A percentile compares a stretch with the other conserved stretches of the same genome.
Evolutionary conservation across 2,113 vertebrate genomes (phyloP).

Genomic region (Epinephelus moara): DNA sequence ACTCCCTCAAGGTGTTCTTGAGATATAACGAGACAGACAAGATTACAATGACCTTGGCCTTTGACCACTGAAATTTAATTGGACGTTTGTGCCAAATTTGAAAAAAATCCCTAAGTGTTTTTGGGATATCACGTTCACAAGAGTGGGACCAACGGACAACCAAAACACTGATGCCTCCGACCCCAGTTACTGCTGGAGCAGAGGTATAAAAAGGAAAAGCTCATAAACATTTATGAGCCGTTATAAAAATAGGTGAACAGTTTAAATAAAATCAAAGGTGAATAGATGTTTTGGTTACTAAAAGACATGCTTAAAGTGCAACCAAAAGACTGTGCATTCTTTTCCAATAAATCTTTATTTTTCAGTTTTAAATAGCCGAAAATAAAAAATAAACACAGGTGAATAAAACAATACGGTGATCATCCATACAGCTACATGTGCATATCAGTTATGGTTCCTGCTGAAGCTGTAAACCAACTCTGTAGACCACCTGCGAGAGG

Average conservation of each 20-base stretch:
- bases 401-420: constrained; percentile 77
- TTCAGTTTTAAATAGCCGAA: constrained; percentile 83
- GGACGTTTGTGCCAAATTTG: too few species aligned
- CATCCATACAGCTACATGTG: constrained; percentile 80
- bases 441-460: constrained; percentile 74
- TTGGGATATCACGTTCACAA: too few species aligned
- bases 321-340: background rate
- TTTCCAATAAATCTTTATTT: constrained; percentile 84
- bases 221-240: background rate
- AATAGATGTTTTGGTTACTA: background rate
- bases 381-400: constrained; percentile 77
- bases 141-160: too few species aligned
- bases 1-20: too few species aligned
- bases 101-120: too few species aligned
- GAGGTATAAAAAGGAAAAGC: background rate
- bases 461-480: constrained; percentile 78
- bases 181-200: too few species aligned
- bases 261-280: background rate
- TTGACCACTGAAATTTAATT: too few species aligned
- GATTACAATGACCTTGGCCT: too few species aligned
- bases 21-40: too few species aligned
- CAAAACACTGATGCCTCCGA: too few species aligned
- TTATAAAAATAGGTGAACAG: background rate
- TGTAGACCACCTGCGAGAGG: constrained; percentile 60
- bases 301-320: background rate